Percentiles rank a stretch among this genome's conserved stretches.
These are phyloP conservation scores for Geotrupes spiniger DNA, from an alignment of 2,888 invertebrate species.

Conservation along the genomic window DNA sequence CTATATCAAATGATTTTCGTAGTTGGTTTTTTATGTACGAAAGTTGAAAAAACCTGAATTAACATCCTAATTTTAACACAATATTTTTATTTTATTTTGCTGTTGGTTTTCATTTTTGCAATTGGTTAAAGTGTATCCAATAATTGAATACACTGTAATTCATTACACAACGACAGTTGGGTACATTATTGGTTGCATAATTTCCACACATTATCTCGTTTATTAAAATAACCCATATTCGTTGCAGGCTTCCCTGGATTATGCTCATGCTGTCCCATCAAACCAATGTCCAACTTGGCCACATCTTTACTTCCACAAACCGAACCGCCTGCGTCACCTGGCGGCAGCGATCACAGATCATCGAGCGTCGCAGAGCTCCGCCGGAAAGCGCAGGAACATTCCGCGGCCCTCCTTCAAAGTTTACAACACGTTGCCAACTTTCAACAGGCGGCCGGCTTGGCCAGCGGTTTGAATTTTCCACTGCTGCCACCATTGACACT, in stretches of 20 bases:
- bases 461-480: constrained; percentile 51
- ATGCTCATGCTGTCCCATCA: constrained; percentile 78
- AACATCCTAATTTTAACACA: no score
- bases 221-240: constrained; percentile 13
- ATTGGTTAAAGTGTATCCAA: no score
- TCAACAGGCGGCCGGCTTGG: constrained; percentile 58
- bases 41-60: no score
- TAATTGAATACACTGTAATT: no score
- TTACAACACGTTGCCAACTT: constrained; percentile 64
- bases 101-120: no score
- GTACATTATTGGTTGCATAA: no score
- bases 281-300: constrained; percentile 51
- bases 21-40: no score
- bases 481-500: constrained; percentile 52
- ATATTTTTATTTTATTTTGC: no score
- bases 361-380: constrained; percentile 89
- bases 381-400: constrained; percentile 92
- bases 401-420: constrained; percentile 79
- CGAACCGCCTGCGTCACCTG: constrained; percentile 27
- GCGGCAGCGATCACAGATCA: constrained; percentile 66
- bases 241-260: constrained; percentile 70
- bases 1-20: no score
- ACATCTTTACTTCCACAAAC: constrained; percentile 39
- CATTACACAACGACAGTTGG: no score
- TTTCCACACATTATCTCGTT: background rate